Conservation (phyloP, 35 echinoderm and acorn worm genomes). For the Apostichopus parvimensis region DNA sequence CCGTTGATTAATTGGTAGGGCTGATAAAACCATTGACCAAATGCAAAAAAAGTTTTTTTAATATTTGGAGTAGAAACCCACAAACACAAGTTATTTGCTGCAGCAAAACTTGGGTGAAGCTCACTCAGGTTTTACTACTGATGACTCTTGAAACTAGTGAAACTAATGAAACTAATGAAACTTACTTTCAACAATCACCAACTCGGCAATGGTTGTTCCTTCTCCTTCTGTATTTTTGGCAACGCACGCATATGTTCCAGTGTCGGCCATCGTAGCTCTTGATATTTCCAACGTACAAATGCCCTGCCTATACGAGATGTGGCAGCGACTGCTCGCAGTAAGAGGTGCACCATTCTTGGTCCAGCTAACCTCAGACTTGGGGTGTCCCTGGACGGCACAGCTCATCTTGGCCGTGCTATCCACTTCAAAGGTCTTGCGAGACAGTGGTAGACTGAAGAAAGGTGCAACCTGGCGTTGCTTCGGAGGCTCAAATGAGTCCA, state of each 20-base stretch:
- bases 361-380: slow-evolving; percentile 75
- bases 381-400: slow-evolving; percentile 81
- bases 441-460: slow-evolving; percentile 94
- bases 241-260: slow-evolving; percentile 84
- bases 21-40: too few relatives aligned
- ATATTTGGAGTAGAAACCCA: not conserved
- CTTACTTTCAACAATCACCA: slow-evolving; percentile 94
- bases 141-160: too few relatives aligned
- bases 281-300: slow-evolving; percentile 80
- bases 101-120: too few relatives aligned
- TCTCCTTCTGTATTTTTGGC: slow-evolving; percentile 82
- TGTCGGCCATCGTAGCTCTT: slow-evolving; percentile 61
- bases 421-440: slow-evolving; percentile 79
- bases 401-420: slow-evolving; percentile 76
- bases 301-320: slow-evolving; percentile 75
- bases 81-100: too few relatives aligned
- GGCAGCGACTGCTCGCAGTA: slow-evolving; percentile 56
- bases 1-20: too few relatives aligned
- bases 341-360: slow-evolving; percentile 81
- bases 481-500: not conserved
- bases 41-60: too few relatives aligned
- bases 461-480: slow-evolving; percentile 52
- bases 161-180: not conserved
- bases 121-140: too few relatives aligned
- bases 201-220: slow-evolving; percentile 73